These are phyloP conservation scores for Dicaeum eximium DNA, from an alignment of 2,113 vertebrate genomes.

Conservation along the genomic window DNA sequence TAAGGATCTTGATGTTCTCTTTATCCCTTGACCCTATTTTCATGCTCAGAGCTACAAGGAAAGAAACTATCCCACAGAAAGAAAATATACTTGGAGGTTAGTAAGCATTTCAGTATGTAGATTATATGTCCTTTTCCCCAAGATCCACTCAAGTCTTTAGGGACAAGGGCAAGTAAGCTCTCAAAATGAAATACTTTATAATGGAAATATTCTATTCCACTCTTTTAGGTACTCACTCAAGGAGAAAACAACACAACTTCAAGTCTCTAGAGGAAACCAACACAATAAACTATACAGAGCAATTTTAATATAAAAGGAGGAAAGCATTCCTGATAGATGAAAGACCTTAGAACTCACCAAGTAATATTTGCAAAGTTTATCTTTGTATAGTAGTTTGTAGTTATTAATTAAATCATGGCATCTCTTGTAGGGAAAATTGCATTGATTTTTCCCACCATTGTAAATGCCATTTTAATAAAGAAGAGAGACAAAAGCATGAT, in stretches of 20 bases:
- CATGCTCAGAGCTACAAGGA: neutral
- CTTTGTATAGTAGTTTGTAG: neutral
- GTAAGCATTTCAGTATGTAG: neutral
- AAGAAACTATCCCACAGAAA: neutral
- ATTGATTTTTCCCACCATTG: neutral
- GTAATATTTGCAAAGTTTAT: neutral
- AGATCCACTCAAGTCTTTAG: neutral
- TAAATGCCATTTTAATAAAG: neutral
- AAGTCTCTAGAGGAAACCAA: slow-evolving; percentile 10
- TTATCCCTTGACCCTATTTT: neutral
- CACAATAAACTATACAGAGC: neutral
- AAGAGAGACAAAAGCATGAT: neutral
- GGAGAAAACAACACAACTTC: neutral
- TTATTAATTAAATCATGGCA: slow-evolving; percentile 15
- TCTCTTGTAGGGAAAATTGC: neutral
- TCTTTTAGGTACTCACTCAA: neutral
- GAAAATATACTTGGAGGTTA: neutral
- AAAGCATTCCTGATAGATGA: neutral
- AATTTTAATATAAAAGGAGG: slow-evolving; percentile 12
- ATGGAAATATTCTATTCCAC: neutral
- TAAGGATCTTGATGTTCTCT: neutral
- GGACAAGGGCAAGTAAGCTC: neutral
- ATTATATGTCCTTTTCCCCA: neutral
- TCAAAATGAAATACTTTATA: slow-evolving; percentile 17
- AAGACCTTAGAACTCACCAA: neutral